Conservation (phyloP, 2,888 invertebrate genomes). For the Rhimphoctona megacephalus region DNA sequence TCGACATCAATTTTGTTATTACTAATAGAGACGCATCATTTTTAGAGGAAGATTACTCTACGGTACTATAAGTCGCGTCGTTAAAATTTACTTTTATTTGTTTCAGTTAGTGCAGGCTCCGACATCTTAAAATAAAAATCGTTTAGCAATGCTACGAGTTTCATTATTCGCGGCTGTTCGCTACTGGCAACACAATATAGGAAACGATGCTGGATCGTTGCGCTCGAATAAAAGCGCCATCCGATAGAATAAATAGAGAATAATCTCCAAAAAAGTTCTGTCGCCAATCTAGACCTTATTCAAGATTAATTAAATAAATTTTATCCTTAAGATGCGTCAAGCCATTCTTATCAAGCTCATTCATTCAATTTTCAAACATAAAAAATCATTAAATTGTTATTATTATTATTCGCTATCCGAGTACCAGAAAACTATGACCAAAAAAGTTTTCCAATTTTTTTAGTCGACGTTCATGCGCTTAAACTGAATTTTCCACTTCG, state of each 20-base stretch:
- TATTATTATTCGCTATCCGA: no score
- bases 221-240: no score
- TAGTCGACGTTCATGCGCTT: no score
- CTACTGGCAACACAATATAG: not conserved
- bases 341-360: no score
- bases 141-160: not conserved
- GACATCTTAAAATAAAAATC: not conserved
- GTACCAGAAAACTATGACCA: no score
- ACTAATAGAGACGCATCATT: no score
- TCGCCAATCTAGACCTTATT: not conserved
- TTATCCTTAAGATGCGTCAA: not conserved
- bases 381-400: no score
- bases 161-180: not conserved
- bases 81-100: not conserved
- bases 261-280: not conserved
- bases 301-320: not conserved
- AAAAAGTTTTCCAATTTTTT: no score
- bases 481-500: no score
- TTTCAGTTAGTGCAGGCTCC: not conserved
- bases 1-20: not conserved
- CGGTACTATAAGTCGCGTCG: not conserved
- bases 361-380: no score
- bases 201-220: not conserved
- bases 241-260: no score
- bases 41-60: no score